Percentiles rank a stretch among this genome's conserved stretches.
Evolutionary conservation across 2,888 invertebrate species (phyloP).

Genomic region (Strigamia maritima): DNA sequence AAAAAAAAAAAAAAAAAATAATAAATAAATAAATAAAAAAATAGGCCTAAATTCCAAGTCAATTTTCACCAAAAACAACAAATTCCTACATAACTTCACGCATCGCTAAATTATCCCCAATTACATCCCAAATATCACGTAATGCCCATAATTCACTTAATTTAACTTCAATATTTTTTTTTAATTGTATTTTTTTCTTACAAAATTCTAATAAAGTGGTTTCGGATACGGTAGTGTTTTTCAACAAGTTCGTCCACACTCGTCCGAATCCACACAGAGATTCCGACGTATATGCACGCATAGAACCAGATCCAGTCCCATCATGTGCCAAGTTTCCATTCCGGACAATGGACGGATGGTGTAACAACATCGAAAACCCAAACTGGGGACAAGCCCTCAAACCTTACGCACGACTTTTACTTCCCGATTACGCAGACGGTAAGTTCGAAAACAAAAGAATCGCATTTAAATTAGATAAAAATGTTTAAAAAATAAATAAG

Average conservation of each 20-base stretch:
- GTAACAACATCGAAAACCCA: conserved; percentile 54
- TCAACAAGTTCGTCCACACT: neutral
- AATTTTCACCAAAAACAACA: neutral
- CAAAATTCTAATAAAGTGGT: neutral
- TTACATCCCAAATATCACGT: neutral
- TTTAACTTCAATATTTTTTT: neutral
- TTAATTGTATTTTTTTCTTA: neutral
- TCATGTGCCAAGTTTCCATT: conserved; percentile 48
- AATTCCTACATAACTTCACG: conserved; percentile 5
- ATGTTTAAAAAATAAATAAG: neutral
- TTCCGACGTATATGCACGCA: neutral
- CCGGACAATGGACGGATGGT: conserved; percentile 51
- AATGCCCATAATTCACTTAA: neutral
- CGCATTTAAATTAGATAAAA: neutral
- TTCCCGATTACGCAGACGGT: conserved; percentile 49
- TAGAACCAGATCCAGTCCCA: neutral
- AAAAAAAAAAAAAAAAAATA: neutral
- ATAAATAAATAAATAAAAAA: no score
- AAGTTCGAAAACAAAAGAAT: conserved; percentile 39
- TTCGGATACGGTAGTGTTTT: neutral
- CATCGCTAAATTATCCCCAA: neutral
- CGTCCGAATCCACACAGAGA: neutral
- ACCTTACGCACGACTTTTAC: conserved; percentile 45
- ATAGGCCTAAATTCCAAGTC: neutral
- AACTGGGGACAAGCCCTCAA: conserved; percentile 51